Percentiles rank a stretch among this genome's conserved stretches.
Evolutionary conservation across 2,797 vertebrate species (phyloP).

Genomic region (Xenentodon cancila): DNA sequence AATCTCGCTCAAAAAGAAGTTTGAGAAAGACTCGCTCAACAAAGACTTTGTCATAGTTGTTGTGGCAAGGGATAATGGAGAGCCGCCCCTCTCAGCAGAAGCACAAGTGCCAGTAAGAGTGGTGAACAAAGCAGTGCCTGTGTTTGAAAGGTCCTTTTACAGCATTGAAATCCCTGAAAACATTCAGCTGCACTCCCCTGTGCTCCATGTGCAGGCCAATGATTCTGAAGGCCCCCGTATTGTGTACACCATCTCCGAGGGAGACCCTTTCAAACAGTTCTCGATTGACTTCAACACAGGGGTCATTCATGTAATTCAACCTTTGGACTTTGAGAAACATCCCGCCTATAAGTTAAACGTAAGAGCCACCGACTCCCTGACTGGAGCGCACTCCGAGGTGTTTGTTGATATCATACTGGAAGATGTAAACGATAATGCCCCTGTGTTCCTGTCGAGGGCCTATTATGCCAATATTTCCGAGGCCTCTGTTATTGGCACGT

Average conservation of each 20-base stretch:
- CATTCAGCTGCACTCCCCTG: conserved; percentile 89
- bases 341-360: conserved; percentile 95
- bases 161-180: conserved; percentile 95
- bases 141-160: conserved; percentile 97
- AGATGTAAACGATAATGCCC: conserved; percentile 95
- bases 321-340: conserved; percentile 94
- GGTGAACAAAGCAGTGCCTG: conserved; percentile 94
- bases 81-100: conserved; percentile 88
- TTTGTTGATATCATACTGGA: conserved; percentile 95
- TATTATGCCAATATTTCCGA: conserved; percentile 91
- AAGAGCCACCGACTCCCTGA: conserved; percentile 93
- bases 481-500: conserved; percentile 89
- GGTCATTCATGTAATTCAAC: conserved; percentile 89
- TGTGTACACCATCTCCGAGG: conserved; percentile 94
- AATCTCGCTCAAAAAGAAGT: conserved; percentile 89
- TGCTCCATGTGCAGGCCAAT: conserved; percentile 93
- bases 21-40: conserved; percentile 89
- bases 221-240: conserved; percentile 95
- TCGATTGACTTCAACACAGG: conserved; percentile 96
- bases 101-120: conserved; percentile 89
- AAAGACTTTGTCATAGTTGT: conserved; percentile 89
- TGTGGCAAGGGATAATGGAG: conserved; percentile 90
- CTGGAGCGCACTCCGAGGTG: conserved; percentile 91
- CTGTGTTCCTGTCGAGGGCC: conserved; percentile 84
- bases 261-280: conserved; percentile 95